Evolutionary conservation across 2,888 invertebrate genomes (phyloP).

Genomic region (Zaprionus bogoriensis): DNA sequence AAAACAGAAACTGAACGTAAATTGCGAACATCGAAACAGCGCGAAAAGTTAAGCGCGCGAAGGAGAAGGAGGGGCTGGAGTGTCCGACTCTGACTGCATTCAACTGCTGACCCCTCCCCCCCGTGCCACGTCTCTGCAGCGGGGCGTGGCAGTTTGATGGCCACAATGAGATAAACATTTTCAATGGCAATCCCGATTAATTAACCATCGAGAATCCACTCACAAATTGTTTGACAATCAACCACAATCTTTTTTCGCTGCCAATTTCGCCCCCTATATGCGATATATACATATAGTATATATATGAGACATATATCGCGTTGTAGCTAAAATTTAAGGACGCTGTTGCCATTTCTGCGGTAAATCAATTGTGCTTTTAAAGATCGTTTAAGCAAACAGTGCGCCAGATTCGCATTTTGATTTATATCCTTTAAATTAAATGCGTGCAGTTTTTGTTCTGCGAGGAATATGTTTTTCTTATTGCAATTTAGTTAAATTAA

Average conservation of each 20-base stretch:
- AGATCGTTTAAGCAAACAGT: neutral
- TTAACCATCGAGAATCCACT: slow-evolving; percentile 58
- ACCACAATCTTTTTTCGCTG: slow-evolving; percentile 15
- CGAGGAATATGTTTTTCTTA: too few species aligned
- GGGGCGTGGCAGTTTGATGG: slow-evolving; percentile 13
- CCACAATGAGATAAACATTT: slow-evolving; percentile 47
- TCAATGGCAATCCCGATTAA: slow-evolving; percentile 54
- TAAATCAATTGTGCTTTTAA: neutral
- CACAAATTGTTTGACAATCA: slow-evolving; percentile 55
- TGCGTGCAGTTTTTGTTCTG: too few species aligned
- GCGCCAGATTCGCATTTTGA: neutral
- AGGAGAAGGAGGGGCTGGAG: neutral
- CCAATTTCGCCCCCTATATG: neutral
- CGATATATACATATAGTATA: neutral
- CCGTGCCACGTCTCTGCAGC: neutral
- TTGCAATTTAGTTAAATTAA: too few species aligned
- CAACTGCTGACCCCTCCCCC: neutral
- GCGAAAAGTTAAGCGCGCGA: slow-evolving; percentile 34
- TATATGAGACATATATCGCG: neutral
- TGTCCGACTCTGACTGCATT: neutral
- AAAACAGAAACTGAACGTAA: slow-evolving; percentile 36
- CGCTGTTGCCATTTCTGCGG: neutral
- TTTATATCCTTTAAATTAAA: neutral
- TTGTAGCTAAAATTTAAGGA: neutral
- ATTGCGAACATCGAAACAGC: slow-evolving; percentile 27